Evolutionary conservation across 2,888 invertebrate species (phyloP).

Genomic region (Ellobium chinense): DNA sequence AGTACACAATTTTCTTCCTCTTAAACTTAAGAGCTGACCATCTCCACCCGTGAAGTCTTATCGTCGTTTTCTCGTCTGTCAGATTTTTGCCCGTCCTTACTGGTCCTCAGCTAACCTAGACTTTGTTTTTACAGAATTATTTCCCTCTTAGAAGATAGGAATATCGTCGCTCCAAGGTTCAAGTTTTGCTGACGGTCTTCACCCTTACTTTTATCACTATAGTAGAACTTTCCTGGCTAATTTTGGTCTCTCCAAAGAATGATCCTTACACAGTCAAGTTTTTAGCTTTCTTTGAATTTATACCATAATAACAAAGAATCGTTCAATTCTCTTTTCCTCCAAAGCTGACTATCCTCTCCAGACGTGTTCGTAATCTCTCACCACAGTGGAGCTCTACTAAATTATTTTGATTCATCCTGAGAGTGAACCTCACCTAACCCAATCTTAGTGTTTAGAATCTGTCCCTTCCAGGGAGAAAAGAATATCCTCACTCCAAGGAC

Average conservation of each 20-base stretch:
- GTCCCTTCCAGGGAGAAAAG: constrained; percentile 20
- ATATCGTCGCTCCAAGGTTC: constrained; percentile 25
- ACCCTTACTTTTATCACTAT: not conserved
- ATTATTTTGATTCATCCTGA: too few species aligned
- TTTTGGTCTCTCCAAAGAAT: not conserved
- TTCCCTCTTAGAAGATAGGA: constrained; percentile 10
- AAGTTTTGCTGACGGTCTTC: not conserved
- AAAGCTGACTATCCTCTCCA: too few species aligned
- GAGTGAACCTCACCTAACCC: too few species aligned
- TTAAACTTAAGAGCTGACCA: not conserved
- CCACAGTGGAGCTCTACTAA: too few species aligned
- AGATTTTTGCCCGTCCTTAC: not conserved
- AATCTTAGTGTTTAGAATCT: not conserved
- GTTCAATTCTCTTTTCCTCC: too few species aligned
- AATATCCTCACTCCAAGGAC: constrained; percentile 24
- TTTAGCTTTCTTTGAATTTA: too few species aligned
- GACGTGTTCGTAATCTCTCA: too few species aligned
- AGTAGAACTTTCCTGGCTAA: not conserved
- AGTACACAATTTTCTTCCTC: not conserved
- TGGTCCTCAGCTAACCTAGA: too few species aligned
- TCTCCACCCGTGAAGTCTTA: not conserved
- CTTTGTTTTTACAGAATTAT: not conserved
- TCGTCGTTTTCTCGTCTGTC: not conserved
- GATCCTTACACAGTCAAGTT: constrained; percentile 2
- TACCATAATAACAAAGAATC: too few species aligned